Evolutionary conservation across 2,113 vertebrate species (phyloP).

Genomic region (Elephas maximus): DNA sequence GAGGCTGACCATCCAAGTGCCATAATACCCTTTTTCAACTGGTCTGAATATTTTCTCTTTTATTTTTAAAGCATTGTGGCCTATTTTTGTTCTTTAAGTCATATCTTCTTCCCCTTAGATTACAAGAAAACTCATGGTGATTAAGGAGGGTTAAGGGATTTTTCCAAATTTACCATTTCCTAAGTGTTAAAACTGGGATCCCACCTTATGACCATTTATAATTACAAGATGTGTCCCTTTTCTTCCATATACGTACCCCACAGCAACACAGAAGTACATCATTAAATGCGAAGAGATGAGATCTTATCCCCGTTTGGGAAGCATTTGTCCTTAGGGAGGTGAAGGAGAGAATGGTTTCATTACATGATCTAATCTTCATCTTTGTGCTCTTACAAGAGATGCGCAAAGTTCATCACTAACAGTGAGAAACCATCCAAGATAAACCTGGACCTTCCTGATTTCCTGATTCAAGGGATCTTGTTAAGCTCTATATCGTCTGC

Average conservation of each 20-base stretch:
- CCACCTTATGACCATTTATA: background rate
- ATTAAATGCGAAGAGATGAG: background rate
- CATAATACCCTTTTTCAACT: too few relatives aligned
- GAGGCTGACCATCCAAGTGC: too few relatives aligned
- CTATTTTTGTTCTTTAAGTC: background rate
- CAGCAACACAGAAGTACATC: background rate
- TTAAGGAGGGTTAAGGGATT: background rate
- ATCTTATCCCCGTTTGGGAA: background rate
- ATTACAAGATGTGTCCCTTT: background rate
- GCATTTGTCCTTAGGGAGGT: background rate
- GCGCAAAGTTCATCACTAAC: background rate
- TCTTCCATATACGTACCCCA: background rate
- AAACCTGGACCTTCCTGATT: background rate
- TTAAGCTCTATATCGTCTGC: background rate
- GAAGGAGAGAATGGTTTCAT: too few relatives aligned
- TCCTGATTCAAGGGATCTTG: background rate
- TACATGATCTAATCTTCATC: background rate
- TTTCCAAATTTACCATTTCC: background rate
- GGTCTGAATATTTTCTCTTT: background rate
- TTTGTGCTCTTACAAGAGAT: background rate
- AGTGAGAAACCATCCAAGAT: background rate
- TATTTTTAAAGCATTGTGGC: too few relatives aligned
- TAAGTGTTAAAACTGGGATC: background rate
- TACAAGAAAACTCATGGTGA: too few relatives aligned
- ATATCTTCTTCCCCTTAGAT: background rate